Evolutionary conservation across 2,888 invertebrate genomes (phyloP).

Genomic region (Ophion costatus): DNA sequence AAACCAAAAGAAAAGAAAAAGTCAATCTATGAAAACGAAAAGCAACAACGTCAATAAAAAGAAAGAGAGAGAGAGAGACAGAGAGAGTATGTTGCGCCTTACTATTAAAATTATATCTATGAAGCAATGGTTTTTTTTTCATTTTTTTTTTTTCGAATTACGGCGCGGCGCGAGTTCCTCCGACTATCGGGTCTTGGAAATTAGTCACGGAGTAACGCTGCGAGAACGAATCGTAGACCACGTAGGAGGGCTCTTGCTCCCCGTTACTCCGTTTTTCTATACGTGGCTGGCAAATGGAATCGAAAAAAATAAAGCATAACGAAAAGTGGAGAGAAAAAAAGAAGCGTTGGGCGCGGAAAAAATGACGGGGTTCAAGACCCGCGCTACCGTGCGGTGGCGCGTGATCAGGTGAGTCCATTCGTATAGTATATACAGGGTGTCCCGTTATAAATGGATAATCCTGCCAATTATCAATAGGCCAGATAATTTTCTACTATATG

Average conservation of each 20-base stretch:
- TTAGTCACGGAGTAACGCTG: no score
- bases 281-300: slow-evolving; percentile 44
- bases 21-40: no score
- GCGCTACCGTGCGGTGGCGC: slow-evolving; percentile 79
- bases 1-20: no score
- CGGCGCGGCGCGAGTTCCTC: slow-evolving; percentile 59
- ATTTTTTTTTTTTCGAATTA: slow-evolving; percentile 72
- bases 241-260: not conserved
- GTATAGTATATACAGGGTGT: not conserved
- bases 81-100: not conserved
- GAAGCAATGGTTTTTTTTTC: slow-evolving; percentile 75
- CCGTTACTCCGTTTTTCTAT: slow-evolving; percentile 1
- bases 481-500: no score
- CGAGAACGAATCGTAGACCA: no score
- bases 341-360: slow-evolving; percentile 76
- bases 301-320: slow-evolving; percentile 37
- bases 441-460: no score
- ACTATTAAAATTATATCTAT: slow-evolving; percentile 81
- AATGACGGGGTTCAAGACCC: slow-evolving; percentile 76
- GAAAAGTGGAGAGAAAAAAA: slow-evolving; percentile 60
- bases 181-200: not conserved
- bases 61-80: no score
- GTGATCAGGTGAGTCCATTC: slow-evolving; percentile 74
- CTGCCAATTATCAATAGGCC: no score
- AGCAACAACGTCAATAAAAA: no score